These are phyloP conservation scores for Trypoxylus dichotomus DNA, from an alignment of 1,140 invertebrate species.

Conservation along the genomic window DNA sequence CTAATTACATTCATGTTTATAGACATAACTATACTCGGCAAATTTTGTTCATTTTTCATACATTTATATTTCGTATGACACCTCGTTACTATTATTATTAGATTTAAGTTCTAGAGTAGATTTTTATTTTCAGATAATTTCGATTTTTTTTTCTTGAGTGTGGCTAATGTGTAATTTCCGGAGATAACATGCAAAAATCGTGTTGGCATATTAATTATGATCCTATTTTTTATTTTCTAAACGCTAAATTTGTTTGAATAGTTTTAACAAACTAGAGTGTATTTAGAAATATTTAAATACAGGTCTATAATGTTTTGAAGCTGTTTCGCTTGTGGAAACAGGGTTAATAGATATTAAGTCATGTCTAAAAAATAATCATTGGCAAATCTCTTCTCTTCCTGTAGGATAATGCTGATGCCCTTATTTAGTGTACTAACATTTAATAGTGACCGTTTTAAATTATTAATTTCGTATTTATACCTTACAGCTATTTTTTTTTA, in stretches of 20 bases:
- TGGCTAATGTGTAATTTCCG: background rate
- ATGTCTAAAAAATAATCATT: background rate
- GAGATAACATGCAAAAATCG: background rate
- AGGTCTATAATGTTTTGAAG: too few relatives aligned
- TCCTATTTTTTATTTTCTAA: too few relatives aligned
- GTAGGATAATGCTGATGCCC: too few relatives aligned
- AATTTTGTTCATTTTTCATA: conserved; percentile 1
- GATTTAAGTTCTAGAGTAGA: conserved; percentile 14
- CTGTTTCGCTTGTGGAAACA: too few relatives aligned
- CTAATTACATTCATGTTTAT: background rate
- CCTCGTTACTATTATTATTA: background rate
- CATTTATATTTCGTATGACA: background rate
- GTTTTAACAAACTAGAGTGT: conserved; percentile 1
- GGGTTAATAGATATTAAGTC: background rate
- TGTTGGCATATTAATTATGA: too few relatives aligned
- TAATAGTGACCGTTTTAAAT: too few relatives aligned
- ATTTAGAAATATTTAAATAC: background rate
- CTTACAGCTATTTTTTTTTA: conserved; percentile 18
- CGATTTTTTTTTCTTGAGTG: background rate
- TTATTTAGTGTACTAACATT: too few relatives aligned
- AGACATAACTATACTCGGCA: background rate
- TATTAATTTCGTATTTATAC: too few relatives aligned
- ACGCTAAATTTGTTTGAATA: too few relatives aligned
- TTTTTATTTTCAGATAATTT: background rate
- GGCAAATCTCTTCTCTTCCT: too few relatives aligned